These are phyloP conservation scores for Taenioides sp. DNA, from an alignment of 2,797 vertebrate genomes.

Conservation along the genomic window DNA sequence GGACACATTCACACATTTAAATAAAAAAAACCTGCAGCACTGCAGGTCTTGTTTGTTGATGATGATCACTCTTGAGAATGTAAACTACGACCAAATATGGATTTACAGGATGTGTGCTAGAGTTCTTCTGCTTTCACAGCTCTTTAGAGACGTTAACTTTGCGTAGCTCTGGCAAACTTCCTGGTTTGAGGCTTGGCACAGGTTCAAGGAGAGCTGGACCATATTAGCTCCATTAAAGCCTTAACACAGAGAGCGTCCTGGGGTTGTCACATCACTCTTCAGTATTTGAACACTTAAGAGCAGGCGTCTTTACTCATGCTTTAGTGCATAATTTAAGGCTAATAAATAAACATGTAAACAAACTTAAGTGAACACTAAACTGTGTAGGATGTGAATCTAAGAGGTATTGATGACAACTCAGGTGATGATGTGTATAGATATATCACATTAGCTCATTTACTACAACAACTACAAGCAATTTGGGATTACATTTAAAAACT, in stretches of 20 bases:
- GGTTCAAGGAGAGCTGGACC: constrained; percentile 20
- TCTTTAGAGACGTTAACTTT: constrained; percentile 14
- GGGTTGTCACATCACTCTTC: constrained; percentile 48
- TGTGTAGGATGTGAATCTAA: background rate
- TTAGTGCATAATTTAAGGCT: constrained; percentile 35
- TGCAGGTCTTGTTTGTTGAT: constrained; percentile 17
- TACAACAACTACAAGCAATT: too few species aligned
- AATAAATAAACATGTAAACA: constrained; percentile 29
- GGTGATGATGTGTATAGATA: background rate
- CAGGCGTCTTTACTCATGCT: constrained; percentile 33
- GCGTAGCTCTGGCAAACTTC: constrained; percentile 30
- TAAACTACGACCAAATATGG: constrained; percentile 19
- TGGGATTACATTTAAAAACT: background rate
- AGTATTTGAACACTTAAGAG: constrained; percentile 51
- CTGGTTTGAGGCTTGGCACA: constrained; percentile 18
- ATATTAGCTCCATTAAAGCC: constrained; percentile 31
- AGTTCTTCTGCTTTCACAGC: constrained; percentile 10
- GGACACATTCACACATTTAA: too few species aligned
- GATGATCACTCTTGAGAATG: constrained; percentile 20
- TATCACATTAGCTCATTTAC: too few species aligned
- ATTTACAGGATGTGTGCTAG: constrained; percentile 3
- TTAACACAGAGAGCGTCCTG: constrained; percentile 17
- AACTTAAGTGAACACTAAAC: constrained; percentile 1
- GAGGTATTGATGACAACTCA: background rate
- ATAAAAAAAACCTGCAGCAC: background rate